A percentile compares a stretch with the other conserved stretches of the same genome.
Evolutionary conservation across 2,113 vertebrate genomes (phyloP).

Genomic region (Sylvietta virens): DNA sequence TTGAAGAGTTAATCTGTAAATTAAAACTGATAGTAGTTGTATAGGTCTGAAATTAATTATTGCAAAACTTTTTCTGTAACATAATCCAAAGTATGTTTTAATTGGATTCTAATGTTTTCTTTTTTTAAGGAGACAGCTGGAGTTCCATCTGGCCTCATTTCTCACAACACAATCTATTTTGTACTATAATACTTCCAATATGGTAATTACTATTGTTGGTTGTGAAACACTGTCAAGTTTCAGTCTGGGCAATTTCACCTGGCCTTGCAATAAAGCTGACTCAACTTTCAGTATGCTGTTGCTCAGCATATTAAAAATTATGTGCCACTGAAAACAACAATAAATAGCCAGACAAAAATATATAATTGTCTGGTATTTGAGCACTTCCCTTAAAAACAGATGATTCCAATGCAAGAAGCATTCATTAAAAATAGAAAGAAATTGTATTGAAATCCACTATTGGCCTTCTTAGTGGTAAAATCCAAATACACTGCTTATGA

Average conservation of each 20-base stretch:
- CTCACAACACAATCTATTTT: constrained; percentile 32
- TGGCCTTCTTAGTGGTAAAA: background rate
- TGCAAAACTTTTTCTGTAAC: constrained; percentile 33
- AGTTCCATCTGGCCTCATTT: constrained; percentile 60
- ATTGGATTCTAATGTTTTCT: constrained; percentile 50
- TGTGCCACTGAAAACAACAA: background rate
- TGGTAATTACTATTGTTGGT: background rate
- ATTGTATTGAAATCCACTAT: background rate
- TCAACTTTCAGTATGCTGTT: background rate
- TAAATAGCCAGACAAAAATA: background rate
- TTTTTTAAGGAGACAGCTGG: constrained; percentile 60
- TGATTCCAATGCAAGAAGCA: background rate
- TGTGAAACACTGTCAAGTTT: background rate
- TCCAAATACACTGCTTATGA: background rate
- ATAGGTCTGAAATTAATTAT: constrained; percentile 48
- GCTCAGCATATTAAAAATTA: background rate
- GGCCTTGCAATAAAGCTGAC: background rate
- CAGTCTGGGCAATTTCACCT: background rate
- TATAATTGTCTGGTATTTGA: background rate
- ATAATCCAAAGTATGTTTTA: constrained; percentile 48
- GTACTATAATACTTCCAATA: constrained; percentile 36
- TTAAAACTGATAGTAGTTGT: background rate
- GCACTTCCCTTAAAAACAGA: background rate
- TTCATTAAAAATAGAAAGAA: background rate
- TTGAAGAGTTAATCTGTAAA: background rate